phyloP scores from a whole-genome alignment of 2,888 invertebrate genomes.

The Lacanobia oleracea region DNA sequence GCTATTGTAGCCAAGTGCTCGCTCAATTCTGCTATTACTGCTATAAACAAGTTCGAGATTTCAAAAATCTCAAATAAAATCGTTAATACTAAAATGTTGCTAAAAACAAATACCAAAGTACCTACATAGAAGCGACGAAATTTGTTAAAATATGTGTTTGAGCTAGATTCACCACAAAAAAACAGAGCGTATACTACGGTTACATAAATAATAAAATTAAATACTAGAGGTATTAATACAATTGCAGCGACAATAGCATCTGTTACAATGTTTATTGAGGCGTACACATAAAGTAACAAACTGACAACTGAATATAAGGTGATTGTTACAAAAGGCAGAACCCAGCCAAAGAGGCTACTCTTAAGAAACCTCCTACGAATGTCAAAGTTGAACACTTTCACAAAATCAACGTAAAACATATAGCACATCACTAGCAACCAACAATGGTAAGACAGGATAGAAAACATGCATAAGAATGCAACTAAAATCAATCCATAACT shows the following conservation, averaged over 20 bases:
- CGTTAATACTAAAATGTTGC: neutral
- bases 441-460: neutral
- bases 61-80: neutral
- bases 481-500: neutral
- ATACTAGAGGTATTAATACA: neutral
- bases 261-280: neutral
- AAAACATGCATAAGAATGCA: neutral
- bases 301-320: neutral
- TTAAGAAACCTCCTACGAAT: slow-evolving; percentile 10
- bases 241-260: neutral
- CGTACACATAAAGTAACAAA: neutral
- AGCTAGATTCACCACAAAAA: neutral
- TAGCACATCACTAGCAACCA: slow-evolving; percentile 17
- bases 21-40: neutral
- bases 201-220: neutral
- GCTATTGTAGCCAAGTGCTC: neutral
- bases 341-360: slow-evolving; percentile 6
- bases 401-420: slow-evolving; percentile 17
- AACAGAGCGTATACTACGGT: neutral
- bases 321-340: neutral
- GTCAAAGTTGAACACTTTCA: slow-evolving; percentile 1
- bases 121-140: neutral
- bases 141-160: neutral
- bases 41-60: neutral
- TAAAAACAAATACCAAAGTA: neutral